Evolutionary conservation across 2,797 vertebrate species (phyloP), one percentile per base, ranked within the genome.

Genomic region (Brotula barbata): DNA sequence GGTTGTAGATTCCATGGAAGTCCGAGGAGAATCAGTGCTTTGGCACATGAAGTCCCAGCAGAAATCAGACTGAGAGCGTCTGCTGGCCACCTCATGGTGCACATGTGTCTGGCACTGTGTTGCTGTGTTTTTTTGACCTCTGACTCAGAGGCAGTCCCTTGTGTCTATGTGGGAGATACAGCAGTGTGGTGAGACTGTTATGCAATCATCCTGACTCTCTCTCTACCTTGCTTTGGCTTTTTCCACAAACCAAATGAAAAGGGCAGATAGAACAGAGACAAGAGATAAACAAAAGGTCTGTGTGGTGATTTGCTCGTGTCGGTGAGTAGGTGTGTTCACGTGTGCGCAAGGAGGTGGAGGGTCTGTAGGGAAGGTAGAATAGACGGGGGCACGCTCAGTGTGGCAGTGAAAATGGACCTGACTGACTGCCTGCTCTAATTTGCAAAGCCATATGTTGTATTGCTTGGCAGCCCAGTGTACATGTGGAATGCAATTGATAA

Each of bases 41-140:
- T 36, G 31, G 42, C 68, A 71, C 72, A 45, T 6, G 8, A 54
- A 64, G 20, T 19, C 36, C 16, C 55, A 48, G 64, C 62, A 55
- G 47, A 51, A 45, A 48, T 19, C 46, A 76, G 63, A 47, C 53
- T 1, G 52, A 48, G 64, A 56, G 1, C 15, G 42, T 60, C 36
- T 48, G 37, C 46, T 33, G 8, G 40, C 46, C 50, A 54, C 47
- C 46, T 74, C 68, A 36, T 20, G 1, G 66, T 47, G 68, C 74
- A 71, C 50, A 33, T 72, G 66, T 33, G 50, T 77, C 70, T 78
- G 64, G 15, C 49, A 44, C 65, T 47, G 57, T 37, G 1, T 56
- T 52, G 74, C 64, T 41, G 46, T 59, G 78, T 87, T 81, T 85
- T 75, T 75, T 41, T 64, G 85, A 87, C 83, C 87, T 78, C 57